phyloP scores from a whole-genome alignment of 2,113 vertebrate genomes.

The Oncorhynchus tshawytscha region DNA sequence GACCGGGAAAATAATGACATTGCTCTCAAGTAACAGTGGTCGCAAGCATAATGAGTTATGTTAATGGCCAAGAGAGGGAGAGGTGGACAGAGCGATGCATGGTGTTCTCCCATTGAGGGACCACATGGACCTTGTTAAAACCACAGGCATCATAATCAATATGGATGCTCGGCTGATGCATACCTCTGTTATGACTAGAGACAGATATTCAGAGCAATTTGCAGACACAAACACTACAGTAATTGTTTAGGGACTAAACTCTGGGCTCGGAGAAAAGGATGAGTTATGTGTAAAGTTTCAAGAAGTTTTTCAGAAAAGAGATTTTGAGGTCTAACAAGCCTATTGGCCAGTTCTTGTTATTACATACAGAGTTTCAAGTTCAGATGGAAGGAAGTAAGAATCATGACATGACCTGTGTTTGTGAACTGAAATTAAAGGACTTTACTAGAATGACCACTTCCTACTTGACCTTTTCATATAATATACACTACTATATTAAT shows the following conservation, averaged over 20 bases:
- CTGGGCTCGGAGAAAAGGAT: slow-evolving; percentile 54
- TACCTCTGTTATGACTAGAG: slow-evolving; percentile 58
- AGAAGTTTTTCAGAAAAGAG: not conserved
- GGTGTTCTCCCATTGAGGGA: slow-evolving; percentile 28
- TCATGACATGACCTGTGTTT: no score
- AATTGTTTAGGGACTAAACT: slow-evolving; percentile 70
- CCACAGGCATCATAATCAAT: slow-evolving; percentile 69
- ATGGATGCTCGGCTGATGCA: slow-evolving; percentile 58
- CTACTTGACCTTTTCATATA: no score
- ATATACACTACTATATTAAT: no score
- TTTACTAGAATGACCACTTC: no score
- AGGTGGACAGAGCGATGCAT: slow-evolving; percentile 15
- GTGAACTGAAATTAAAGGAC: no score
- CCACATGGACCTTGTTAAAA: slow-evolving; percentile 73
- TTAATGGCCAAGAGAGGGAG: slow-evolving; percentile 42
- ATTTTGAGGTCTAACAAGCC: not conserved
- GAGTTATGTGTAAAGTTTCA: slow-evolving; percentile 42
- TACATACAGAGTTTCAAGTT: no score
- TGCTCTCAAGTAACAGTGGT: slow-evolving; percentile 12
- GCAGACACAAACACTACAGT: slow-evolving; percentile 69
- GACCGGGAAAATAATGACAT: slow-evolving; percentile 58
- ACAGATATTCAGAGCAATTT: slow-evolving; percentile 64
- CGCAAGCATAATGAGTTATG: slow-evolving; percentile 34
- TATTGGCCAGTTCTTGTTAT: not conserved
- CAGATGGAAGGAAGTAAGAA: no score